Evolutionary conservation across 2,888 invertebrate genomes (phyloP).

Genomic region (Andrena flavipes): DNA sequence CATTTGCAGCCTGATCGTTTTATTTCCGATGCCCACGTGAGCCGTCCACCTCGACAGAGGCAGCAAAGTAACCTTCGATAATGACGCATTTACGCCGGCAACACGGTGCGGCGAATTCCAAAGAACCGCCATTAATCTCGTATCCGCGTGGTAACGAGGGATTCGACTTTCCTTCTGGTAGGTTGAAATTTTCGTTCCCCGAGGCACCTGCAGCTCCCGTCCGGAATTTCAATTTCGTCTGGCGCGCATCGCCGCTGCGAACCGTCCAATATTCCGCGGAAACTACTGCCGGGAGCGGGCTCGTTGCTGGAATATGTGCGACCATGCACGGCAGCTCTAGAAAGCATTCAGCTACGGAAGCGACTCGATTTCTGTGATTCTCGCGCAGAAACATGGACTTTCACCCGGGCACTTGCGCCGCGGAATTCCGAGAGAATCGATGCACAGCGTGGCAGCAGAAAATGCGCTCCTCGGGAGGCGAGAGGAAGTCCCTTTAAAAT

Average conservation of each 20-base stretch:
- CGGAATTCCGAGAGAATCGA: background rate
- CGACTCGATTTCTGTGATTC: background rate
- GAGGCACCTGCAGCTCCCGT: background rate
- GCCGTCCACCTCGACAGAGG: background rate
- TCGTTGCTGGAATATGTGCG: no score
- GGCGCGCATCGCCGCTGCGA: background rate
- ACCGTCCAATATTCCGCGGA: background rate
- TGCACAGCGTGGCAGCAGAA: background rate
- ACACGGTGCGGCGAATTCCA: background rate
- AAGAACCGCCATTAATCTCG: background rate
- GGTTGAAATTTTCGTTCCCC: no score
- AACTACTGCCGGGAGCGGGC: background rate
- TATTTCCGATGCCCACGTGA: constrained; percentile 1
- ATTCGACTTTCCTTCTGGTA: no score
- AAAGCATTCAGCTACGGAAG: no score
- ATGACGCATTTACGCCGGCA: background rate
- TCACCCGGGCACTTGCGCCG: background rate
- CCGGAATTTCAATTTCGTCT: background rate
- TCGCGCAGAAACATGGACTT: background rate
- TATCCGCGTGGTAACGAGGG: no score
- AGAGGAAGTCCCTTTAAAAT: constrained; percentile 41
- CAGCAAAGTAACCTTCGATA: background rate
- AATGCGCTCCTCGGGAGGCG: background rate
- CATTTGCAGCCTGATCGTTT: constrained; percentile 7
- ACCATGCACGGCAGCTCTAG: no score